Conservation (phyloP, 1,140 invertebrate genomes). For the Megathymus violae region DNA sequence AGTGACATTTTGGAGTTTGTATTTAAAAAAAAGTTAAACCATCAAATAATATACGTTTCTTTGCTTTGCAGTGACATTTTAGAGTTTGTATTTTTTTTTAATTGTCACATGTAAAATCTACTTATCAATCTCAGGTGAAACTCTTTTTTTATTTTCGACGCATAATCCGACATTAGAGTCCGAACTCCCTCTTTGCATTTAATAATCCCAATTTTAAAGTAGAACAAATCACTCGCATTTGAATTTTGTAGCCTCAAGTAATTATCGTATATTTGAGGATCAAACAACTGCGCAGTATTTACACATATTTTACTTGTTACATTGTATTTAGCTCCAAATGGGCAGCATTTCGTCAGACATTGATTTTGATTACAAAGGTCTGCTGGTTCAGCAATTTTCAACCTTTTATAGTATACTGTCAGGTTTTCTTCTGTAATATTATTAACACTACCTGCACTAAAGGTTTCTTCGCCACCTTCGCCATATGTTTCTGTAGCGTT, state of each 20-base stretch:
- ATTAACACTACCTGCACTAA: too few relatives aligned
- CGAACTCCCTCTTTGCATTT: conserved; percentile 46
- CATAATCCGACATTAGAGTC: not conserved
- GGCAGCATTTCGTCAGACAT: conserved; percentile 57
- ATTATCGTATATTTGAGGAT: conserved; percentile 46
- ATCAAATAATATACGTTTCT: too few relatives aligned
- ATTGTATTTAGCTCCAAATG: conserved; percentile 41
- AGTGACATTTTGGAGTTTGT: too few relatives aligned
- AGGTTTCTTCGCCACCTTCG: too few relatives aligned
- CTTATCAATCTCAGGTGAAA: not conserved
- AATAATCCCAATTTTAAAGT: conserved; percentile 37
- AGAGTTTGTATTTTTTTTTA: too few relatives aligned
- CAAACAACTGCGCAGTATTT: conserved; percentile 34
- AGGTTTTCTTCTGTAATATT: too few relatives aligned
- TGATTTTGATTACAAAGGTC: conserved; percentile 51
- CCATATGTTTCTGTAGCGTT: too few relatives aligned
- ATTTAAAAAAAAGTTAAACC: too few relatives aligned
- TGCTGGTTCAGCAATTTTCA: conserved; percentile 28
- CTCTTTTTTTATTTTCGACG: not conserved
- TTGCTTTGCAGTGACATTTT: too few relatives aligned
- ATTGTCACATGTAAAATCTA: too few relatives aligned
- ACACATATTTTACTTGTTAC: conserved; percentile 38
- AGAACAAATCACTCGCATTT: conserved; percentile 44
- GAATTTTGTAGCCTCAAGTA: conserved; percentile 30
- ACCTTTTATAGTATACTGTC: not conserved